Evolutionary conservation across 2,113 vertebrate species (phyloP).

Genomic region (Steatornis caripensis): DNA sequence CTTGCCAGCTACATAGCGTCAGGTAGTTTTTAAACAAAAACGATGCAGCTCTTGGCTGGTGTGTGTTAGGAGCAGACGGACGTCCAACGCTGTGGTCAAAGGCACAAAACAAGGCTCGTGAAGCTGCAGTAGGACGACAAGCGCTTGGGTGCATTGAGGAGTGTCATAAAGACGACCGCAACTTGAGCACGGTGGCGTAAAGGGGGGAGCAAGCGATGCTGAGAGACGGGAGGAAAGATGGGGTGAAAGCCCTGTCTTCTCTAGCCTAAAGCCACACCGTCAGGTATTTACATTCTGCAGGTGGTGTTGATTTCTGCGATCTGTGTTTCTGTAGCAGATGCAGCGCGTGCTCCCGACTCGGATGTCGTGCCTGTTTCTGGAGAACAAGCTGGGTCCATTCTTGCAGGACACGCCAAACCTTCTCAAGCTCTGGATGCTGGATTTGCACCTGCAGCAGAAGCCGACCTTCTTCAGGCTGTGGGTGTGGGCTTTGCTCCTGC

Average conservation of each 20-base stretch:
- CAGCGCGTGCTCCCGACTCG: background rate
- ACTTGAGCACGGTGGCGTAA: accelerated
- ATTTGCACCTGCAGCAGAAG: background rate
- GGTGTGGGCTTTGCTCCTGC: background rate
- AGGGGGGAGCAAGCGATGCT: background rate
- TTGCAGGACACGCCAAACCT: background rate
- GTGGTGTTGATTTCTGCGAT: background rate
- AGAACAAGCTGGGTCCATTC: background rate
- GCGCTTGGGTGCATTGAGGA: background rate
- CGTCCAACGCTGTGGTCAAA: accelerated
- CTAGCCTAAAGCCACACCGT: accelerated
- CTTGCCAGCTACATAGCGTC: background rate
- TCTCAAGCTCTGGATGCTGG: background rate
- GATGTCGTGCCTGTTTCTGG: background rate
- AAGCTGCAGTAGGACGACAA: background rate
- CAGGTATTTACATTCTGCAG: accelerated
- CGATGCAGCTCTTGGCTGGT: accelerated
- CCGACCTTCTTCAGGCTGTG: background rate
- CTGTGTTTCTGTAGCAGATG: background rate
- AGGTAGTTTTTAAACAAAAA: accelerated
- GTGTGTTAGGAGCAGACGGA: accelerated
- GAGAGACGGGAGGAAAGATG: accelerated
- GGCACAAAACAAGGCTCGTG: accelerated
- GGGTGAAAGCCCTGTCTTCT: accelerated
- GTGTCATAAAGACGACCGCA: accelerated